These are phyloP conservation scores for Drosophila mercatorum DNA, from an alignment of 2,888 invertebrate species.

Conservation along the genomic window DNA sequence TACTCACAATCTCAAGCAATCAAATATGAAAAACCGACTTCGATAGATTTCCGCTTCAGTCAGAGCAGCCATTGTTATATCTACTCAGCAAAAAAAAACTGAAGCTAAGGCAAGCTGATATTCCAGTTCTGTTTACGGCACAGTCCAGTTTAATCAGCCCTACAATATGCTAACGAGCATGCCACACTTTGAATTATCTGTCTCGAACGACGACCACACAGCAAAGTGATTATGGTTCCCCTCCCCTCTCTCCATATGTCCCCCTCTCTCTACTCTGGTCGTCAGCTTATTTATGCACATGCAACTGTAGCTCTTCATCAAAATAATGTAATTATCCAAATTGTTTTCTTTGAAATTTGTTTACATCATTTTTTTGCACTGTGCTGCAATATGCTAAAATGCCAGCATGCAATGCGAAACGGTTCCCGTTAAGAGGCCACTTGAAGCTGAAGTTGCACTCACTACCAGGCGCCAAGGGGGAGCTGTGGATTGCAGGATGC, in stretches of 20 bases:
- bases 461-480: slow-evolving; percentile 30
- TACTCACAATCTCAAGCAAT: neutral
- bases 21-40: neutral
- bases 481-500: neutral
- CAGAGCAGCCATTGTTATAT: neutral
- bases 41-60: neutral
- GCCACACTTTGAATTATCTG: slow-evolving; percentile 27
- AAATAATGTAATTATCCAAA: slow-evolving; percentile 81
- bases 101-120: neutral
- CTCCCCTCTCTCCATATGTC: neutral
- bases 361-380: slow-evolving; percentile 66
- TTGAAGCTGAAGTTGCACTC: slow-evolving; percentile 53
- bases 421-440: slow-evolving; percentile 76
- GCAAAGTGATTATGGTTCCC: slow-evolving; percentile 22
- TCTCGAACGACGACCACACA: slow-evolving; percentile 68
- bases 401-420: slow-evolving; percentile 64
- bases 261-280: neutral
- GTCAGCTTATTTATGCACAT: slow-evolving; percentile 62
- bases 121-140: neutral
- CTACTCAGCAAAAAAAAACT: neutral
- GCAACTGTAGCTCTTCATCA: slow-evolving; percentile 76
- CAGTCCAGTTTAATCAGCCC: slow-evolving; percentile 16
- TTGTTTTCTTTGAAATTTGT: slow-evolving; percentile 80
- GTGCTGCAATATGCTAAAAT: slow-evolving; percentile 51
- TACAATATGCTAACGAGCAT: slow-evolving; percentile 24